Percentiles rank a stretch among this genome's conserved stretches.
Conservation (phyloP, 2,113 vertebrate species). For the Gracilinanus agilis region DNA sequence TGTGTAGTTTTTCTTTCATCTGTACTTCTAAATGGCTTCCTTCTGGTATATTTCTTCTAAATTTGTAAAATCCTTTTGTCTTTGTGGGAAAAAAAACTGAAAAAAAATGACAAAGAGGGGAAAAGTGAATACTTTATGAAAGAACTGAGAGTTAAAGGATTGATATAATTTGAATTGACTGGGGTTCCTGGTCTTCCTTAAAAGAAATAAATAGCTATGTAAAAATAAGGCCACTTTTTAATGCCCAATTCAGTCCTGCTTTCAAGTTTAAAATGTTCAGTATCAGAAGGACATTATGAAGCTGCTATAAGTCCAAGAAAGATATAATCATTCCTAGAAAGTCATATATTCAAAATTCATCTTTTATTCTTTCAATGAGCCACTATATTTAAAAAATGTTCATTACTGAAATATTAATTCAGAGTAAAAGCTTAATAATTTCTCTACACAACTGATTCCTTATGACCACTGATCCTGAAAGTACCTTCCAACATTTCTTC, state of each 20-base stretch:
- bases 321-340: neutral
- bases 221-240: neutral
- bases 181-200: neutral
- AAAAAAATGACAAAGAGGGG: neutral
- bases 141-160: neutral
- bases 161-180: neutral
- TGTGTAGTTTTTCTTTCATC: neutral
- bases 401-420: neutral
- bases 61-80: neutral
- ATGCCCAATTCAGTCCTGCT: neutral
- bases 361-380: neutral
- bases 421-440: neutral
- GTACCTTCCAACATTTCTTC: neutral
- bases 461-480: neutral
- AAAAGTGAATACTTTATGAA: neutral
- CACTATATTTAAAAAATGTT: neutral
- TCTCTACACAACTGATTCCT: neutral
- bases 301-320: neutral
- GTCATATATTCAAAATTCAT: neutral
- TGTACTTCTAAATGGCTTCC: neutral
- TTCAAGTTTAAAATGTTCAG: neutral
- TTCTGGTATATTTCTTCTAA: neutral
- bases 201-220: neutral
- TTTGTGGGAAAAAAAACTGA: neutral
- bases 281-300: neutral